These are phyloP conservation scores for Thamnophis elegans DNA, from an alignment of 2,797 vertebrate genomes.

Conservation along the genomic window DNA sequence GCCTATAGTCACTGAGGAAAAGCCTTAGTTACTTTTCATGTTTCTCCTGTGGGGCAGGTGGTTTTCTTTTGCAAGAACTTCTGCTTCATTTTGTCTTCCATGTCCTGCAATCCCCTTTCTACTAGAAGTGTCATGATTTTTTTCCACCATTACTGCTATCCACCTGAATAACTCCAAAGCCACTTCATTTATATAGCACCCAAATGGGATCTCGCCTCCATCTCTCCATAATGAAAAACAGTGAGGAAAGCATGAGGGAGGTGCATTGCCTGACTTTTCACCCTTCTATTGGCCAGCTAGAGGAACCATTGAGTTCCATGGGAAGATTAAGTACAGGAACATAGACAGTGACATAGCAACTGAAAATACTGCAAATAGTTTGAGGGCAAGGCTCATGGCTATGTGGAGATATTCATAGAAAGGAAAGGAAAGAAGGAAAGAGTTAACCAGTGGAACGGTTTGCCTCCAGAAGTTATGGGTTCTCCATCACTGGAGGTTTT, in stretches of 20 bases:
- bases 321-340: background rate
- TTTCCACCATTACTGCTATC: background rate
- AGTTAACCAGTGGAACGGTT: background rate
- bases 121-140: background rate
- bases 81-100: background rate
- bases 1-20: no score
- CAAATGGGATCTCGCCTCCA: background rate
- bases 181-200: background rate
- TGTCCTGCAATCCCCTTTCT: background rate
- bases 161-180: background rate
- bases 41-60: background rate
- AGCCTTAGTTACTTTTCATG: background rate
- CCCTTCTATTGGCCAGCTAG: background rate
- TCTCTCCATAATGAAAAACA: background rate
- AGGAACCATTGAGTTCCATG: background rate
- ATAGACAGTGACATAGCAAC: background rate
- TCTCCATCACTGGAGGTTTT: background rate
- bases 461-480: background rate
- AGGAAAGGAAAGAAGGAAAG: background rate
- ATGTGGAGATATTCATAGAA: background rate
- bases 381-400: background rate
- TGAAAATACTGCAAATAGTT: background rate
- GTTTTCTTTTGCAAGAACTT: background rate
- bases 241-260: background rate
- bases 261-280: background rate